Base-by-base conservation (phyloP, 2,797 vertebrate species). In the Onychomys torridus region DNA sequence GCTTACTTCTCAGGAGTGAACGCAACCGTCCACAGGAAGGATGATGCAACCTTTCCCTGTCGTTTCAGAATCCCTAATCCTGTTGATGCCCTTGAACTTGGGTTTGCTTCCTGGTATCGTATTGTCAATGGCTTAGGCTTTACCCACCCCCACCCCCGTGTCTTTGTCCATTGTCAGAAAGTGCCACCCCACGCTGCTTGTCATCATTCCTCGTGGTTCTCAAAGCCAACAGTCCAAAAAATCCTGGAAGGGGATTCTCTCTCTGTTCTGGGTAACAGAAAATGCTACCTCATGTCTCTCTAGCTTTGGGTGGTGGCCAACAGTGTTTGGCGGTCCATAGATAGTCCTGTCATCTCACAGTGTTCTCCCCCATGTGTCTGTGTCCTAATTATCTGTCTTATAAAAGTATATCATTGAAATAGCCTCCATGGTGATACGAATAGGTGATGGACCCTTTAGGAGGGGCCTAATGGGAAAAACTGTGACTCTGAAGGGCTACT, bases 21-120 rank as follows among this genome's bases (percentile, higher is more conserved):
- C 49, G 11, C 21, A 3, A 2, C 2, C 1, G 34, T 16, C 19
- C 32, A 23, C 19, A 0, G 0, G 29, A 67, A 85, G 63, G 63
- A 52, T 69, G 63, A 5, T 19, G 17, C 17, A 49, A 46, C 6
- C 32, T 85, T 34, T 25, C 63, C 12, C 32, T 34, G 63, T 32
- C 63, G 2, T 14, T 67, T 67, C 32, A 9, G 61, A 49, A 14
- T 32, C 40, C 3, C 4, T 49, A n/a, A n/a, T 23, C 71, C 61
- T 23, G 1, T 7, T 16, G 43, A 34, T n/a, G 40, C 40, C 61
- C 40, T 84, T 67, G 40, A 34, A 49, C 61, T 23, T 6, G 61
- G 29, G 29, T 23, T 46, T 8, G 2, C 63, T n/a, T n/a, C 83
- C 83, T n/a, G 43, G 3, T 16, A 34, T n/a, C 43, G 13, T 46